Conservation (phyloP, 1,140 invertebrate species). For the Gonatopus flavifemur region DNA sequence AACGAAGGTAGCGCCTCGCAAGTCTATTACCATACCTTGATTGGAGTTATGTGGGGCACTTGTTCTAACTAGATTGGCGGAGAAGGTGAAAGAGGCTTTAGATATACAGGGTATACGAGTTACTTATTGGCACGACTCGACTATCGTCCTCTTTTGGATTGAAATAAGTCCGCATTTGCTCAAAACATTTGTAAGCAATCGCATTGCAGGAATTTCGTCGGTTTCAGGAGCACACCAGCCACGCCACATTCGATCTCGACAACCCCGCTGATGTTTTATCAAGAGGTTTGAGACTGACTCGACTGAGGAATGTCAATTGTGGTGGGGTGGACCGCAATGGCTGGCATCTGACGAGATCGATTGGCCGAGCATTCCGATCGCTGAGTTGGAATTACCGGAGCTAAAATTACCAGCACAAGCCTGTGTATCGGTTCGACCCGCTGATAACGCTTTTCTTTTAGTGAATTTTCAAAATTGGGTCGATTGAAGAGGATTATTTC, state of each 20-base stretch:
- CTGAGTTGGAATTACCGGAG: not conserved
- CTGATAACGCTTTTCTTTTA: no score
- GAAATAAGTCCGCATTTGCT: conserved; percentile 19
- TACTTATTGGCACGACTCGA: conserved; percentile 14
- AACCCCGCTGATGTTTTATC: conserved; percentile 47
- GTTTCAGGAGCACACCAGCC: conserved; percentile 21
- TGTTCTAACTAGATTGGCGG: no score
- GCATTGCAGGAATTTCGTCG: conserved; percentile 40
- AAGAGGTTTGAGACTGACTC: conserved; percentile 27
- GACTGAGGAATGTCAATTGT: not conserved
- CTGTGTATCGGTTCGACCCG: no score
- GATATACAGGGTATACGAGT: no score
- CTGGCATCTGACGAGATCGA: not conserved
- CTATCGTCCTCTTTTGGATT: conserved; percentile 29
- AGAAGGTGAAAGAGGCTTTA: no score
- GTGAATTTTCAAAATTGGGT: no score
- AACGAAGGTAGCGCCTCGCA: no score
- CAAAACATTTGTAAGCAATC: conserved; percentile 37
- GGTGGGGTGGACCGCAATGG: conserved; percentile 5
- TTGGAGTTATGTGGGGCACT: no score
- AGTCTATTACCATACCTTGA: no score
- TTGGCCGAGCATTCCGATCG: not conserved
- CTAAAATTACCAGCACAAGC: no score
- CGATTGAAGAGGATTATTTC: no score
- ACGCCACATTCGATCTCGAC: conserved; percentile 35